Percentiles rank a stretch among this genome's conserved stretches.
phyloP scores from a whole-genome alignment of 2,888 invertebrate species.

The Agonopterix arenella region DNA sequence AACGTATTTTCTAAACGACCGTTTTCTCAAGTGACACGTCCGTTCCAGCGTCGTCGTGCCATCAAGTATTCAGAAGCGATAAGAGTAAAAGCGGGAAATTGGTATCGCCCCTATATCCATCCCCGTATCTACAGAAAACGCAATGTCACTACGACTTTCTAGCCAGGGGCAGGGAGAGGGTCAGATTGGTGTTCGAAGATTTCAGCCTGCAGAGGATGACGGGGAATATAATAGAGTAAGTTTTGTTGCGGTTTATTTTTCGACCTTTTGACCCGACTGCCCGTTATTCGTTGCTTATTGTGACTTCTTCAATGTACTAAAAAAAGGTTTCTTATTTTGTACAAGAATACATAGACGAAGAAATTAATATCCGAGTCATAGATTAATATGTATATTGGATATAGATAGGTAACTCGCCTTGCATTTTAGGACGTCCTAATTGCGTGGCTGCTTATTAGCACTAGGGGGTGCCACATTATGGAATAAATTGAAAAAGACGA shows the following conservation, averaged over 20 bases:
- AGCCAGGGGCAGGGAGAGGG: slow-evolving; percentile 88
- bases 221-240: slow-evolving; percentile 80
- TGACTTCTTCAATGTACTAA: no score
- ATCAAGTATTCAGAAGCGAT: slow-evolving; percentile 87
- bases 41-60: slow-evolving; percentile 83
- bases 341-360: no score
- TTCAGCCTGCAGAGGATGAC: slow-evolving; percentile 85
- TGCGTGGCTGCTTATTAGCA: no score
- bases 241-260: slow-evolving; percentile 15
- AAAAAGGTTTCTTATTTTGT: no score
- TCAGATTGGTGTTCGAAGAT: slow-evolving; percentile 89
- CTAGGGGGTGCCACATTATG: no score
- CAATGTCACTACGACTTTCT: slow-evolving; percentile 94
- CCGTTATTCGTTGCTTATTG: no score
- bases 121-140: slow-evolving; percentile 86
- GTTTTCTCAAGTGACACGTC: slow-evolving; percentile 16
- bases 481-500: no score
- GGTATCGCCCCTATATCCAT: slow-evolving; percentile 88
- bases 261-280: neutral
- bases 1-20: neutral
- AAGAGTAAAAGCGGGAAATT: slow-evolving; percentile 88
- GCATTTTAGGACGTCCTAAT: no score
- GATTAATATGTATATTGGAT: no score
- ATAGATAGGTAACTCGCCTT: no score
- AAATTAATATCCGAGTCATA: no score